These are phyloP conservation scores for Saxidomus purpurata DNA, from an alignment of 1,140 invertebrate species.

Conservation along the genomic window DNA sequence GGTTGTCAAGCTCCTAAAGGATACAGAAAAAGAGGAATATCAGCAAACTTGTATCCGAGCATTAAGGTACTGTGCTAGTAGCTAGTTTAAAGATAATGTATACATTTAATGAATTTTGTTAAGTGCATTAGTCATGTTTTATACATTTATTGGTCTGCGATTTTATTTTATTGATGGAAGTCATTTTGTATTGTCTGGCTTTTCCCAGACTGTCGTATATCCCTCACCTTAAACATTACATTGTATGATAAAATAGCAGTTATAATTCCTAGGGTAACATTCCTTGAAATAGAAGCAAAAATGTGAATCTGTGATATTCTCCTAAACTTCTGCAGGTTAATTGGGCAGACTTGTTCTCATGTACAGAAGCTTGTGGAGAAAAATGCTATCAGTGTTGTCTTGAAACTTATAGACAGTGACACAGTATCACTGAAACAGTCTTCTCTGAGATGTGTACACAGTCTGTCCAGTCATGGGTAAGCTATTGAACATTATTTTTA, in stretches of 20 bases:
- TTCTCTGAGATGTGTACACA: conserved; percentile 51
- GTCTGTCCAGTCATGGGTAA: conserved; percentile 51
- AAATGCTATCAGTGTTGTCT: conserved; percentile 40
- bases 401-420: conserved; percentile 54
- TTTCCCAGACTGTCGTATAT: no score
- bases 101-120: no score
- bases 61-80: conserved; percentile 49
- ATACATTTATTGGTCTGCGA: no score
- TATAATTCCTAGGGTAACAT: no score
- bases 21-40: conserved; percentile 45
- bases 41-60: conserved; percentile 43
- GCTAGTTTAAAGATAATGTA: no score
- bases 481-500: background rate
- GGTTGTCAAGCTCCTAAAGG: conserved; percentile 38
- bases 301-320: no score
- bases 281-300: no score
- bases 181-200: no score
- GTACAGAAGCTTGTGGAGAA: conserved; percentile 50
- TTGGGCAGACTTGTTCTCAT: conserved; percentile 44
- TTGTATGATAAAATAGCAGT: no score
- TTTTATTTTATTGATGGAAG: no score
- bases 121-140: no score
- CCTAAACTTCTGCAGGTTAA: conserved; percentile 3
- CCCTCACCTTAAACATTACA: no score
- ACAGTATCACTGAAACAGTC: conserved; percentile 6